Percentiles rank a stretch among this genome's conserved stretches.
Conservation (phyloP, 2,888 invertebrate species). For the Netelia melanura region DNA sequence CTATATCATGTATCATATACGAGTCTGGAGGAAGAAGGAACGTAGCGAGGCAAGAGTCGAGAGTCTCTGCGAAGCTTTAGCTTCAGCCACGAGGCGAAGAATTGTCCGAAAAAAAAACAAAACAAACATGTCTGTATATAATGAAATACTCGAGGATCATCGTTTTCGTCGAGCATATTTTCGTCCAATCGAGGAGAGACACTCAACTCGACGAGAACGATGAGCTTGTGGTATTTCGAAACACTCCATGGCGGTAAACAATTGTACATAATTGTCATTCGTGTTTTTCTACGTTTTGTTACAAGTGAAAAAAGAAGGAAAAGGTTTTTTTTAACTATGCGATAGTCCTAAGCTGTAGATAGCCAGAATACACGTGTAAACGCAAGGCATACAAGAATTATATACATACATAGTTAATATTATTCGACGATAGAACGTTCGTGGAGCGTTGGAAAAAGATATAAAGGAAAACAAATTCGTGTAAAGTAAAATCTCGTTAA, state of each 20-base stretch:
- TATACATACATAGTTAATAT: slow-evolving; percentile 65
- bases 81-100: background rate
- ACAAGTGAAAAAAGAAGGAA: slow-evolving; percentile 66
- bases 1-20: slow-evolving; percentile 76
- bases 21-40: slow-evolving; percentile 33
- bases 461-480: slow-evolving; percentile 3
- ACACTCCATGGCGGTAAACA: slow-evolving; percentile 62
- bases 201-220: slow-evolving; percentile 64
- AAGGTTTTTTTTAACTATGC: slow-evolving; percentile 64
- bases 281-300: slow-evolving; percentile 82
- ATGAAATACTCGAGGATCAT: slow-evolving; percentile 43
- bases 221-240: background rate
- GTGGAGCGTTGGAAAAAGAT: slow-evolving; percentile 40
- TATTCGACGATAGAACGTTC: slow-evolving; percentile 55
- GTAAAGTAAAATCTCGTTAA: slow-evolving; percentile 6
- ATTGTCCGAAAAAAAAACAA: slow-evolving; percentile 7
- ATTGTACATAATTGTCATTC: slow-evolving; percentile 78
- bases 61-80: background rate
- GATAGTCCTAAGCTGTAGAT: slow-evolving; percentile 71
- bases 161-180: slow-evolving; percentile 21
- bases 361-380: slow-evolving; percentile 66
- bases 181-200: background rate
- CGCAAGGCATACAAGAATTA: slow-evolving; percentile 49
- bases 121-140: slow-evolving; percentile 45
- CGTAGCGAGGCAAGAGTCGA: background rate